Conservation (phyloP, 2,113 vertebrate genomes). For the Gadus macrocephalus region DNA sequence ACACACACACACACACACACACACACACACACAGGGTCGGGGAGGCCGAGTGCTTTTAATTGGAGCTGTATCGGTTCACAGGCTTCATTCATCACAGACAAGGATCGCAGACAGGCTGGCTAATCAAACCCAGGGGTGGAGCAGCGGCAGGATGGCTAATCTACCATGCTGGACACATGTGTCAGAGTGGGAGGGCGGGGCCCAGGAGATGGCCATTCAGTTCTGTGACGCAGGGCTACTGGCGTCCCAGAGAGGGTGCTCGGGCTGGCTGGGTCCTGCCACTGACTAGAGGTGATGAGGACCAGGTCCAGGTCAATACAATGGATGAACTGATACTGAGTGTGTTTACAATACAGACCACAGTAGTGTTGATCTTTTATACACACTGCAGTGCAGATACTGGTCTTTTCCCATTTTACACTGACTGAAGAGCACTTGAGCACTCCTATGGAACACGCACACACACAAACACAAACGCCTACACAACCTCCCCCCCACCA, state of each 20-base stretch:
- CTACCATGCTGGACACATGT: slow-evolving; percentile 18
- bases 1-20: slow-evolving; percentile 9
- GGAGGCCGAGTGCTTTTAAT: slow-evolving; percentile 28
- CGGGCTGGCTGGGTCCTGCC: background rate
- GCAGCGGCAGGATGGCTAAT: slow-evolving; percentile 22
- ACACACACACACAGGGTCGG: slow-evolving; percentile 4
- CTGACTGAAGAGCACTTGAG: no score
- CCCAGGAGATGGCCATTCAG: slow-evolving; percentile 9
- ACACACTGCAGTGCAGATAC: background rate
- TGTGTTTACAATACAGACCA: background rate
- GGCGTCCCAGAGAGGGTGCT: slow-evolving; percentile 16
- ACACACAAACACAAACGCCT: background rate
- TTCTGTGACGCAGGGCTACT: slow-evolving; percentile 6
- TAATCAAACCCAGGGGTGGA: slow-evolving; percentile 49
- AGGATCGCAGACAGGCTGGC: slow-evolving; percentile 30
- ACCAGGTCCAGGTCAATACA: no score
- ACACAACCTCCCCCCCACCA: background rate
- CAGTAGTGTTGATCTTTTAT: background rate
- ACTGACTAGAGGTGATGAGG: background rate
- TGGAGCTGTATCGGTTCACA: slow-evolving; percentile 28
- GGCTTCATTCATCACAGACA: slow-evolving; percentile 49
- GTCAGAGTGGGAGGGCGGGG: slow-evolving; percentile 12
- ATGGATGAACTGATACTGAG: no score
- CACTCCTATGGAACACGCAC: background rate
- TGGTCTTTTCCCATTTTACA: no score